Base-by-base conservation (phyloP, 1,140 invertebrate genomes). In the Hormaphis cornu region DNA sequence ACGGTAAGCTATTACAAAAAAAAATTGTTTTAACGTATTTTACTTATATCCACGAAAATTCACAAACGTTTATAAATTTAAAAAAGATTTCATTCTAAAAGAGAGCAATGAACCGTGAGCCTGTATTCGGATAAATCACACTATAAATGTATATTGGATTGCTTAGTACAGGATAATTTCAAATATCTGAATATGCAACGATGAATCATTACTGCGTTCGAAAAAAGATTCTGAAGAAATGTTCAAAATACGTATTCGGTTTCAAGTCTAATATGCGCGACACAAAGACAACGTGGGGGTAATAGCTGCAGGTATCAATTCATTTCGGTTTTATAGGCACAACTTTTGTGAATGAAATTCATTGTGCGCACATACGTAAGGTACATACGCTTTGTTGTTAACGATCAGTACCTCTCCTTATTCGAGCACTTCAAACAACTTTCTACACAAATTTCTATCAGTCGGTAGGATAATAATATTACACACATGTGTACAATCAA, bases 401-500 rank as follows among this genome's bases (percentile, higher is more conserved):
- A 24, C n/a, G 6, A 37, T 22, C n/a, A 54, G 26, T 54, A 37
- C 28, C 37, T 37, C 22, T 59, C 56, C 37, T 16, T 59, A 59
- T 42, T 59, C 24, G 56, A n/a, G 3, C 52, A 18, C 14, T 14
- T 35, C 6, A 42, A 8, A 26, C 35, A 10, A 42, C 56, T 59
- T 40, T 42, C 33, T 59, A 24, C 35, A n/a, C 2, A 59, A 42
- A 59, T 37, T 40, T 40, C 35, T 16, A 59, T 18, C 28, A 20
- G 30, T 20, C 28, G 4, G 5, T 6, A 33, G 9, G 20, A n/a
- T 1, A 30, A 20, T 33, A 54, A 54, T 10, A 5, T 16, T 26
- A 33, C 40, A 42, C n/a, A 42, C 14, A 40, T 26, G n/a, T n/a
- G n/a, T n/a, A 24, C 40, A 59, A 59, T 59, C 35, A 59, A 59